Evolutionary conservation across 2,888 invertebrate genomes (phyloP).

Genomic region (Unio delphinus): DNA sequence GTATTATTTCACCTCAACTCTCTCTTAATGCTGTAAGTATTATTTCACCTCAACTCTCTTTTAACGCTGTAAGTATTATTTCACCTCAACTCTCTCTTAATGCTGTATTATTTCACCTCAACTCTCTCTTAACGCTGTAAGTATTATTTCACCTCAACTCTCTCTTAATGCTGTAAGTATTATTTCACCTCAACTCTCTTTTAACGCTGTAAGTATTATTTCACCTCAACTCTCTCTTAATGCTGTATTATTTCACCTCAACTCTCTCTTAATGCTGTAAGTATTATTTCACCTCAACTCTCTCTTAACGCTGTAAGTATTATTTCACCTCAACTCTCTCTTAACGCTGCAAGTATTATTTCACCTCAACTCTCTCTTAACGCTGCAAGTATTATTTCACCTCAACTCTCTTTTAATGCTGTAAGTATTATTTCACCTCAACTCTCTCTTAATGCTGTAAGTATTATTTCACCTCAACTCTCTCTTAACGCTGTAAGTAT

Average conservation of each 20-base stretch:
- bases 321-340: constrained; percentile 52
- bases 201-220: constrained; percentile 21
- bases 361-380: constrained; percentile 58
- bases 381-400: constrained; percentile 21
- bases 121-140: constrained; percentile 43
- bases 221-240: constrained; percentile 58
- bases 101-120: constrained; percentile 42
- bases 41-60: constrained; percentile 52
- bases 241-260: constrained; percentile 42
- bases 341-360: constrained; percentile 27
- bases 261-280: constrained; percentile 41
- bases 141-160: constrained; percentile 47
- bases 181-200: constrained; percentile 52
- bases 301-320: constrained; percentile 33
- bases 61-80: constrained; percentile 21
- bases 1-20: constrained; percentile 47
- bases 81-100: constrained; percentile 58
- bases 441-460: constrained; percentile 41
- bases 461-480: constrained; percentile 47
- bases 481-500: constrained; percentile 33
- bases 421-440: constrained; percentile 40
- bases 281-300: constrained; percentile 47
- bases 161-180: constrained; percentile 33
- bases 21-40: constrained; percentile 33
- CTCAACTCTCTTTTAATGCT: constrained; percentile 54